These are phyloP conservation scores for Campaea margaritaria DNA, from an alignment of 2,888 invertebrate genomes.

Conservation along the genomic window DNA sequence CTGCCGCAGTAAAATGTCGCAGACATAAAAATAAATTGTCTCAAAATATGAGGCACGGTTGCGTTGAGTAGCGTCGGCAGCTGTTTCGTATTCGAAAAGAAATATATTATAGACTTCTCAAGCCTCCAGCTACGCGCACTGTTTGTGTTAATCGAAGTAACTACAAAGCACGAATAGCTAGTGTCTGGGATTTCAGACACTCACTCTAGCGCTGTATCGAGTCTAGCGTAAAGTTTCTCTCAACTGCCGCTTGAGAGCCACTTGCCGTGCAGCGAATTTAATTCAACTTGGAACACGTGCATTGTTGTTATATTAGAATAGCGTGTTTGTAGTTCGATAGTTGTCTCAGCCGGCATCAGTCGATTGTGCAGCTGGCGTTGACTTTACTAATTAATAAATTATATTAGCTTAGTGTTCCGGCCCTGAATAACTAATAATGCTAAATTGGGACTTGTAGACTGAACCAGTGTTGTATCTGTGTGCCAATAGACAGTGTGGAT, in stretches of 20 bases:
- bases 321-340: conserved; percentile 7
- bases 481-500: no score
- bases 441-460: no score
- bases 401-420: no score
- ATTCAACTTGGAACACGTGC: conserved; percentile 56
- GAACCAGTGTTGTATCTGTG: no score
- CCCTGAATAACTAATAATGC: no score
- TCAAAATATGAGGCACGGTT: conserved; percentile 8
- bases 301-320: conserved; percentile 51
- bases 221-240: conserved; percentile 26
- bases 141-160: conserved; percentile 33
- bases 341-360: background rate
- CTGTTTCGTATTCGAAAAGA: conserved; percentile 1
- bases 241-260: conserved; percentile 48
- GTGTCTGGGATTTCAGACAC: conserved; percentile 28
- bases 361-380: background rate
- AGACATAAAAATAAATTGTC: conserved; percentile 23
- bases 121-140: conserved; percentile 12
- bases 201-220: conserved; percentile 16
- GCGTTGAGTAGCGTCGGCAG: conserved; percentile 6
- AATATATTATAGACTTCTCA: conserved; percentile 14
- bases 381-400: no score
- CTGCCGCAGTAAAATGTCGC: conserved; percentile 23
- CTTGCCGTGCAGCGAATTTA: conserved; percentile 61
- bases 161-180: conserved; percentile 30